Evolutionary conservation across 2,888 invertebrate species (phyloP), one percentile per base, ranked within the genome.

Genomic region (Leucoptera coffeella): DNA sequence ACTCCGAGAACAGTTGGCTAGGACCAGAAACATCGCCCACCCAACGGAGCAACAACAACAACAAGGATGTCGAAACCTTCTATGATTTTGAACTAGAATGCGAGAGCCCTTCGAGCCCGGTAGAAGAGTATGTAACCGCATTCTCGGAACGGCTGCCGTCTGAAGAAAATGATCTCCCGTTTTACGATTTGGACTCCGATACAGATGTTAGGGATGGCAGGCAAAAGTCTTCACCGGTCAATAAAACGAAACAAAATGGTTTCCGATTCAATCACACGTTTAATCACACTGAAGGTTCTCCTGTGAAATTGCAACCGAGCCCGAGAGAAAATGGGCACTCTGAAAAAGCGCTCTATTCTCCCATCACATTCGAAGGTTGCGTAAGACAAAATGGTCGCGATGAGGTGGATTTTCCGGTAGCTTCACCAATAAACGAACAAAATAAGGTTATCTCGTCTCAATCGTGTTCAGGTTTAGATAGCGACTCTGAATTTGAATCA

Each of bases 91-190:
- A 77, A 40, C 61, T 78, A 38, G 77, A 78, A 37, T 64, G 77
- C 29, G 81, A 80, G 34, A 80, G 79, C 32, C 80, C 84, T 0
- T 78, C 77, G 26, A 85, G 84, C 38, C 85, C 85, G 1, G 76
- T 74, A 25, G 83, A 82, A 35, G 74, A 73, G 27, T 48, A 49
- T 19, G 62, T 60, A 5, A 64, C 73, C 35, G 53, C 71, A 26
- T 78, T 77, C 45, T 50, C 74, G 30, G 69, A 73, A 36, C 73
- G 59, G 37, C 60, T 69, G 22, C 62, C 69, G 23, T 58, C 55
- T 30, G 73, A 61, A 8, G 74, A 75, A 38, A 58, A 59, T 35
- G 78, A 78, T 47, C 60, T 73, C 30, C 62, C 72, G 31, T 75
- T 72, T 39, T 69, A 69, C 39, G 73, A 73, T 37, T 69, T 65